Evolutionary conservation across 2,113 vertebrate genomes (phyloP), one percentile per base, ranked within the genome.

Genomic region (Myocastor coypus): DNA sequence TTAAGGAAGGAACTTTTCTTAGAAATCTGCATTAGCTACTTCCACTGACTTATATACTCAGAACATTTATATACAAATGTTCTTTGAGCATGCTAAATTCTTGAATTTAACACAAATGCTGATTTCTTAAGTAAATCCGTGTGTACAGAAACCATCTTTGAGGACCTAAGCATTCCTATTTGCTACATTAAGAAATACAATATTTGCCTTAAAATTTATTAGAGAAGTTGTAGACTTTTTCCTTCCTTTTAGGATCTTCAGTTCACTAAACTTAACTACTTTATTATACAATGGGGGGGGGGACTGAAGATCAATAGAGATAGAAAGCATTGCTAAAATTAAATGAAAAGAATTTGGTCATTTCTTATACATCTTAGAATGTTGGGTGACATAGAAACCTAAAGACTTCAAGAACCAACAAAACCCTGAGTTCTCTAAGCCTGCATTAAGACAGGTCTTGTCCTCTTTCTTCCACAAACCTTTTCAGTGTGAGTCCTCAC

Each of bases 281-380:
- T 83, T 28, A 40, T 75, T 93, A 63, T 59, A 80, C 17, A 69
- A 40, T n/a, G n/a, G n/a, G n/a, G n/a, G n/a, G n/a, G n/a, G n/a
- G n/a, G n/a, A n/a, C 1, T 24, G 22, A 82, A 77, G 37, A 85
- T 12, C 2, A 2, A 87, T 80, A 7, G 17, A 82, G 46, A 73
- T 28, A 82, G 26, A 59, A 11, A 80, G 3, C n/a, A 68, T 50
- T 69, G 14, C 1, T 42, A 13, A 82, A 81, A 63, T 91, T 86
- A 83, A 92, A 85, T 32, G 63, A 75, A 87, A 7, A 24, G 7
- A 85, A 93, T 89, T 83, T 14, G 87, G 24, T 7, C 10, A 34
- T 3, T 46, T 92, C 14, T 88, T 84, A 40, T 30, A 91, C 71
- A 24, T 92, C 14, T 64, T 64, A 94, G 96, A 90, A n/a, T 46